Percentiles rank a stretch among this genome's conserved stretches.
These are phyloP conservation scores for Sesia apiformis DNA, from an alignment of 2,888 invertebrate species.

Conservation along the genomic window DNA sequence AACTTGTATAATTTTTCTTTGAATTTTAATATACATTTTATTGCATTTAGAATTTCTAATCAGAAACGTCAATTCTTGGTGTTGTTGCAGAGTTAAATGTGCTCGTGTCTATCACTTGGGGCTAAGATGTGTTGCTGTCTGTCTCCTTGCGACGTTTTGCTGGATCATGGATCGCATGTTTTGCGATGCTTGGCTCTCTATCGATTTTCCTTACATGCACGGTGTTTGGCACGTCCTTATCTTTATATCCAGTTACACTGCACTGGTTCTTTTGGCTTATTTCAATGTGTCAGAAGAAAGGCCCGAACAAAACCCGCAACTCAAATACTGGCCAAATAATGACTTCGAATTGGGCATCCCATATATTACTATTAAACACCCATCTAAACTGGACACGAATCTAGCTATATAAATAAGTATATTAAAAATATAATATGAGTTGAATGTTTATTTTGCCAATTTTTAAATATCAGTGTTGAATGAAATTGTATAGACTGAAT, in stretches of 20 bases:
- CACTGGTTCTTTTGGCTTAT: constrained; percentile 85
- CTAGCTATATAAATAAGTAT: constrained; percentile 50
- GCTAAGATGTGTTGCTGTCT: constrained; percentile 79
- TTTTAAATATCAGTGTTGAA: background rate
- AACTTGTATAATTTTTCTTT: constrained; percentile 15
- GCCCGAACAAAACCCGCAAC: constrained; percentile 79
- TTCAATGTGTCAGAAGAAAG: constrained; percentile 83
- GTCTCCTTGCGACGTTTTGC: constrained; percentile 81
- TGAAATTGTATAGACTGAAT: background rate
- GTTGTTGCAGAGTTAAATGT: constrained; percentile 70
- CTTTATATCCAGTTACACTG: constrained; percentile 85
- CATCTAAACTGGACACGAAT: constrained; percentile 61
- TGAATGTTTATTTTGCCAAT: background rate
- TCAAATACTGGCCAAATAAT: constrained; percentile 85
- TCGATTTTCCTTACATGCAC: constrained; percentile 88
- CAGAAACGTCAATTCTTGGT: background rate
- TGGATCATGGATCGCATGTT: constrained; percentile 87
- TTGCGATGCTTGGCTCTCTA: constrained; percentile 84
- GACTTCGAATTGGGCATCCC: constrained; percentile 86
- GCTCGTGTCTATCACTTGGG: constrained; percentile 82
- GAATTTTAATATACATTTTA: background rate
- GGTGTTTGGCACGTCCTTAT: constrained; percentile 89
- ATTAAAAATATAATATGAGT: background rate
- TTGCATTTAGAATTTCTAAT: background rate
- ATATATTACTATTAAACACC: constrained; percentile 79